Conservation (phyloP, 1,140 invertebrate species). For the Chionoecetes opilio region DNA sequence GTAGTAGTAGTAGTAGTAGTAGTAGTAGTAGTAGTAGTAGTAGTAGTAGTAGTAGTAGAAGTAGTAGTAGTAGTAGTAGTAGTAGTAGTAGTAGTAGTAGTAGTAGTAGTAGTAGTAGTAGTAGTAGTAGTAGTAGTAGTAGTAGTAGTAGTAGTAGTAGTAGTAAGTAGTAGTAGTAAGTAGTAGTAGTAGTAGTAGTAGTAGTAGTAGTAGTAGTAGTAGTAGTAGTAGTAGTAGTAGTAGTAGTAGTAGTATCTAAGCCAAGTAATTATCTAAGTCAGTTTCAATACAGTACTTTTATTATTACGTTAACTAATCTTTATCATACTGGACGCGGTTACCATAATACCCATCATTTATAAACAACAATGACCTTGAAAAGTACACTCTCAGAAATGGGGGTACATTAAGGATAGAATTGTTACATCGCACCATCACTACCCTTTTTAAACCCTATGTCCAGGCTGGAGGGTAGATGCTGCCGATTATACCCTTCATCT, state of each 20-base stretch:
- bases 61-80: not conserved
- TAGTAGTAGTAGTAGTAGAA: not conserved
- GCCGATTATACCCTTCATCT: too few species aligned
- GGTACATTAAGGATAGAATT: too few species aligned
- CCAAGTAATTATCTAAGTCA: not conserved
- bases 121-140: too few species aligned
- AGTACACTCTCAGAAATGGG: too few species aligned
- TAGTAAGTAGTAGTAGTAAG: too few species aligned
- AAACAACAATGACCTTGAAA: too few species aligned
- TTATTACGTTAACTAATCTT: not conserved
- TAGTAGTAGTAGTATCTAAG: not conserved
- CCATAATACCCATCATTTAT: not conserved
- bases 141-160: too few species aligned
- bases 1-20: slow-evolving; percentile 13
- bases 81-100: not conserved
- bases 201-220: not conserved
- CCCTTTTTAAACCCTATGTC: too few species aligned
- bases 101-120: too few species aligned
- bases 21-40: not conserved
- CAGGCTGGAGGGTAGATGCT: too few species aligned
- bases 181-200: too few species aligned
- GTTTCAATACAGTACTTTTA: not conserved
- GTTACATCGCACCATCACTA: too few species aligned
- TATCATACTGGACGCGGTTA: not conserved
- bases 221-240: not conserved